These are phyloP conservation scores for Heliconius nattereri DNA, from an alignment of 1,140 invertebrate species.

Conservation along the genomic window DNA sequence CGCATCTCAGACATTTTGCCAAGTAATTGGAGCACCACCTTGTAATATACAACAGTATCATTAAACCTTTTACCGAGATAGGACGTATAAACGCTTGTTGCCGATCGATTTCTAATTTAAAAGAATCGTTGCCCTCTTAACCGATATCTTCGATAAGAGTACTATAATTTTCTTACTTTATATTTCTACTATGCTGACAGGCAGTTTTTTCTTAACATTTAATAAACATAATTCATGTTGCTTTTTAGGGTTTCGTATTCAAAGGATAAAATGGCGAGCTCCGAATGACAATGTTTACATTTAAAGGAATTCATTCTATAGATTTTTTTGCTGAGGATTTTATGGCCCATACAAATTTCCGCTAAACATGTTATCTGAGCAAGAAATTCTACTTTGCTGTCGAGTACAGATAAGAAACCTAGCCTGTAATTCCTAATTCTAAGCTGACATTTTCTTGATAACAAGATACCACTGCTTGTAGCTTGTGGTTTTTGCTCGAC, in stretches of 20 bases:
- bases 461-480: neutral
- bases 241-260: no score
- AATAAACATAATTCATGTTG: no score
- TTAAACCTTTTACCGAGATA: constrained; percentile 6
- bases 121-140: neutral
- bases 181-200: neutral
- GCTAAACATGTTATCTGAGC: neutral
- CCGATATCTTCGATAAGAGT: neutral
- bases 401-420: neutral
- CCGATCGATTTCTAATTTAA: constrained; percentile 11
- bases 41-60: neutral
- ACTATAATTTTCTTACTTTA: neutral
- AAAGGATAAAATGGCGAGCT: no score
- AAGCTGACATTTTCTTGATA: constrained; percentile 4
- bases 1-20: neutral
- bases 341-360: neutral
- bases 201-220: no score
- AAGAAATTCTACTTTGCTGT: neutral
- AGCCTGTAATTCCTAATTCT: neutral
- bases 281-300: no score
- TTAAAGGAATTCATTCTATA: no score
- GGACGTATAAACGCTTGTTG: neutral
- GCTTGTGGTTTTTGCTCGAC: neutral
- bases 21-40: neutral
- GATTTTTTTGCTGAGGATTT: neutral